Base-by-base conservation (phyloP, 2,113 vertebrate genomes). In the Phoenicopterus ruber region DNA sequence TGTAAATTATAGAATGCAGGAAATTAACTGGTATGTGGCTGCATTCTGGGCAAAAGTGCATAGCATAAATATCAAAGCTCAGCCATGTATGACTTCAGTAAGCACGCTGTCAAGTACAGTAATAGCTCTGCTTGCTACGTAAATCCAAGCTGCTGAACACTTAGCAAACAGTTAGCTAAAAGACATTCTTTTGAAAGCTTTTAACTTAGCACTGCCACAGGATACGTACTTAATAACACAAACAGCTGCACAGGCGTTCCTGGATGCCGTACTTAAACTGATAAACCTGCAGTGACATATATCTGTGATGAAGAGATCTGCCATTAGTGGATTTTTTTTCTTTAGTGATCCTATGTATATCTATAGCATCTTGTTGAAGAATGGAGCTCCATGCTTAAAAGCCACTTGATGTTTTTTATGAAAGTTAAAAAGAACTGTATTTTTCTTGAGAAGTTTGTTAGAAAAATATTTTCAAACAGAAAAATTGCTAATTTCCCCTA, bases 391-490 rank as follows among this genome's bases (percentile, higher is more conserved):
- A 7, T 8, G 19, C 50, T 66, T 86, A 81, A 95, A 90, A 86
- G 47, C 32, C 34, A 62, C 14, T 62, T 63, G 36, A 20, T 2
- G 6, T 78, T 74, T 70, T 84, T 46, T n/a, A 13, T 67, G 21
- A 52, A 81, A 74, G 34, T 38, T 10, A 32, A 81, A 81, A 87
- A 89, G 31, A 87, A 72, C 72, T 66, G 1, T 91, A 66, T 96
- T 96, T 96, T 88, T 83, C 10, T 90, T 94, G 95, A 86, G 46
- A 82, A 59, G 26, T 94, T 96, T 79, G 77, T 50, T 54, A 65
- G 81, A 86, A 17, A 69, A 85, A 78, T 93, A 49, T 82, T 94
- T 92, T 85, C 24, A 83, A 87, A 52, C n/a, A 92, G 88, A 76
- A 85, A 50, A 81, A 31, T 20, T 17, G 4, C 15, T 71, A 20